Evolutionary conservation across 30 jellyfish, hydroid and myxozoan species (phyloP), one percentile per base, ranked within the genome.

Genomic region (Morbakka virulenta): DNA sequence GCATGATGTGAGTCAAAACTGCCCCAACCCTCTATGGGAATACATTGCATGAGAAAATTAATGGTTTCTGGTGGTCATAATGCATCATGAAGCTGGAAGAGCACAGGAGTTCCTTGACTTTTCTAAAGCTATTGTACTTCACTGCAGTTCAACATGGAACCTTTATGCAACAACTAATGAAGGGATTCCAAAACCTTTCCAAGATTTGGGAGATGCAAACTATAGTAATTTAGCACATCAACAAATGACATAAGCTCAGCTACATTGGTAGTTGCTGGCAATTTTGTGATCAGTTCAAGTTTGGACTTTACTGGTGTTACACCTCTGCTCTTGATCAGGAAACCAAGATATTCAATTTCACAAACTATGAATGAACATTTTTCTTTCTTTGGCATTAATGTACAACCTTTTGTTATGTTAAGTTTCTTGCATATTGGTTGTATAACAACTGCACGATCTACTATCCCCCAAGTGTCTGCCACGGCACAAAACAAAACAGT

Each of bases 1-100:
- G n/a, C n/a, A n/a, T n/a, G n/a, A n/a, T n/a, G n/a, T 82, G 94
- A 2, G 94, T 11, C 3, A 82, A 72, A 20, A 73, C 94, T 31
- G 94, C 94, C 26, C 94, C 88, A 0, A 82, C 74, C 22, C 94
- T 85, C 41, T 82, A 72, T 0, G 87, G 77, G 28, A 86, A 82
- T n/a, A 86, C 94, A 72, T 49, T 91, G 35, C 65, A 57, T 34
- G 75, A 32, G 0, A 82, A 28, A 1, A 34, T 23, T 74, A 92
- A 61, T 62, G 76, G 49, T 83, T 80, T 64, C 4, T 33, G 78
- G n/a, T n/a, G n/a, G n/a, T n/a, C n/a, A n/a, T n/a, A n/a, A n/a
- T n/a, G n/a, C n/a, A n/a, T n/a, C n/a, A 83, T 49, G 9, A 74
- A 52, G 17, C 69, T 57, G 47, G 77, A 35, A 1, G 51, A 26